Conservation (phyloP, 1,140 invertebrate species). For the Epicauta chinensis region DNA sequence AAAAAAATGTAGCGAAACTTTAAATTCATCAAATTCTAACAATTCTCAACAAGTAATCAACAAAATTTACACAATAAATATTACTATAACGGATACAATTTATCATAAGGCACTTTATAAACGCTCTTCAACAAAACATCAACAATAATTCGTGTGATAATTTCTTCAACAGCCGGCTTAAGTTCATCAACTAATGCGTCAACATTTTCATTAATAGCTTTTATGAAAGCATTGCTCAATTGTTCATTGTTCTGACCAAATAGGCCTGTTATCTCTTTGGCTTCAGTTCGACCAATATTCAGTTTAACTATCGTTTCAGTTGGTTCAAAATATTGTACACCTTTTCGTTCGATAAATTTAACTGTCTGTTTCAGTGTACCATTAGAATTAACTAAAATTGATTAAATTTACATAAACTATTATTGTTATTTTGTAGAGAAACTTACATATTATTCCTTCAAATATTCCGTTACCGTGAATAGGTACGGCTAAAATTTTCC, state of each 20-base stretch:
- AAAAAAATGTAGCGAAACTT: no score
- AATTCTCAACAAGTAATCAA: no score
- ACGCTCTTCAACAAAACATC: conserved; percentile 14
- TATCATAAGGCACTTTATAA: no score
- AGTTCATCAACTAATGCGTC: conserved; percentile 29
- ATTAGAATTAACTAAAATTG: conserved; percentile 7
- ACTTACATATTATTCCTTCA: conserved; percentile 21
- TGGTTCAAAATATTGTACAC: conserved; percentile 7
- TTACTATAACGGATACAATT: no score
- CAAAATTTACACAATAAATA: no score
- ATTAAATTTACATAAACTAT: neutral
- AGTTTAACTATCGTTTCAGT: conserved; percentile 24
- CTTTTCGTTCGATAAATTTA: conserved; percentile 1
- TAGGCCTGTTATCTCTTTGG: conserved; percentile 21
- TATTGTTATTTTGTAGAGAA: neutral
- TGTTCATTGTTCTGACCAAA: conserved; percentile 30
- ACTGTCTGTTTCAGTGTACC: conserved; percentile 3
- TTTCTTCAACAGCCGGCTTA: conserved; percentile 28
- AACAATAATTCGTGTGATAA: conserved; percentile 26
- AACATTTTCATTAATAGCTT: conserved; percentile 30
- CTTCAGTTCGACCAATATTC: conserved; percentile 20
- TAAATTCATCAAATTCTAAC: no score
- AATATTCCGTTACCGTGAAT: conserved; percentile 30
- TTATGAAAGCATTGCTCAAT: conserved; percentile 4
- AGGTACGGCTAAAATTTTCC: conserved; percentile 27